Percentiles rank a stretch among this genome's conserved stretches.
These are phyloP conservation scores for Protobothrops flavoviridis DNA, from an alignment of 2,113 vertebrate species.

Conservation along the genomic window DNA sequence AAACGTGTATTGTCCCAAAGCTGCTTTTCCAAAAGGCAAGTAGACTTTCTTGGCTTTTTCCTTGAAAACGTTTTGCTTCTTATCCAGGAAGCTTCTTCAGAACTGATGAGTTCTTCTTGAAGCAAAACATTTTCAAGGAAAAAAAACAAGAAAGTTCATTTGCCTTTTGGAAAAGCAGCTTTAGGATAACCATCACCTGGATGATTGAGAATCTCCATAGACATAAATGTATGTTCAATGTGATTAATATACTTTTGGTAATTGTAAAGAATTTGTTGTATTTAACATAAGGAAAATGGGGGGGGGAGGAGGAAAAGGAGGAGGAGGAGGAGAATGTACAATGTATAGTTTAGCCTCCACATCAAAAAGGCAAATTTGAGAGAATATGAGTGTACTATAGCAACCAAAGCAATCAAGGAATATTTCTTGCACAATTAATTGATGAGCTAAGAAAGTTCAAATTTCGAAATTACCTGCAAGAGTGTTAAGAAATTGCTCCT, in stretches of 20 bases:
- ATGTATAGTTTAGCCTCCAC: not conserved
- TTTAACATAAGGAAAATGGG: not conserved
- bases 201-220: not conserved
- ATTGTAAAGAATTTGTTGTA: not conserved
- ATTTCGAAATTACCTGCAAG: slow-evolving; percentile 75
- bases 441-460: not conserved
- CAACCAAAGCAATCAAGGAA: not conserved
- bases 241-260: not conserved
- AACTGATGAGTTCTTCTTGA: not conserved
- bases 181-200: not conserved
- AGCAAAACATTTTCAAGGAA: not conserved
- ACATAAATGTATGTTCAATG: not conserved
- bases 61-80: not conserved
- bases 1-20: not conserved
- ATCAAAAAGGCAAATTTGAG: not conserved
- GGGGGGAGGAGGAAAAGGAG: too few species aligned
- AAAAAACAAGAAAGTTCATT: not conserved
- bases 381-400: not conserved
- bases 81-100: not conserved
- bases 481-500: slow-evolving; percentile 84
- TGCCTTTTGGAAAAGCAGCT: not conserved
- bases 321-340: not conserved
- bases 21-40: not conserved
- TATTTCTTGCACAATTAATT: not conserved
- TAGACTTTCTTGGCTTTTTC: not conserved